Evolutionary conservation across 2,797 vertebrate species (phyloP).

Genomic region (Discoglossus pictus): DNA sequence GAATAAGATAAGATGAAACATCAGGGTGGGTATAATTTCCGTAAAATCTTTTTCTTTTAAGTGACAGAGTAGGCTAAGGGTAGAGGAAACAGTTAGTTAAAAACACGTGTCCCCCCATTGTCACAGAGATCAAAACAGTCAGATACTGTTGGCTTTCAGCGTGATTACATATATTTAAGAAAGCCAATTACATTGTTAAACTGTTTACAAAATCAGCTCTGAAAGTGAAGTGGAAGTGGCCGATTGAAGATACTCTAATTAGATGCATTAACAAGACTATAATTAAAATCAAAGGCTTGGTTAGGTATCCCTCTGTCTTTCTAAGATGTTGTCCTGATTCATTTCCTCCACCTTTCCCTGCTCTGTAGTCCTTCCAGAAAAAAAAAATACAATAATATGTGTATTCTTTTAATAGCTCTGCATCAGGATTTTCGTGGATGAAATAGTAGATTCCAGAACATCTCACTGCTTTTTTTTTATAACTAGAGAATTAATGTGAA

Average conservation of each 20-base stretch:
- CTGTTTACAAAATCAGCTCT: slow-evolving; percentile 31
- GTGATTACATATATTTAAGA: slow-evolving; percentile 14
- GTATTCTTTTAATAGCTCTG: too few species aligned
- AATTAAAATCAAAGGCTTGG: slow-evolving; percentile 26
- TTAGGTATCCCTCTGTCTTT: slow-evolving; percentile 6
- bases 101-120: slow-evolving; percentile 11
- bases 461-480: too few species aligned
- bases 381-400: too few species aligned
- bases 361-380: too few species aligned
- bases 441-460: too few species aligned
- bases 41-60: slow-evolving; percentile 15
- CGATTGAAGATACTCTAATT: slow-evolving; percentile 21
- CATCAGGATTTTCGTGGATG: too few species aligned
- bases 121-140: slow-evolving; percentile 21
- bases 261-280: slow-evolving; percentile 6
- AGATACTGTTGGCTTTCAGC: slow-evolving; percentile 13
- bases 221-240: slow-evolving; percentile 23
- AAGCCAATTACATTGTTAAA: slow-evolving; percentile 27
- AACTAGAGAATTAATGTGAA: too few species aligned
- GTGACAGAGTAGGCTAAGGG: slow-evolving; percentile 12
- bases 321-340: slow-evolving; percentile 8
- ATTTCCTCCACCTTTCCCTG: slow-evolving; percentile 1
- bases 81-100: slow-evolving; percentile 19
- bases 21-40: slow-evolving; percentile 19
- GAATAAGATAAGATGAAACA: slow-evolving; percentile 24